Percentiles rank a stretch among this genome's conserved stretches.
Conservation (phyloP, 2,888 invertebrate species). For the Hedya salicella region DNA sequence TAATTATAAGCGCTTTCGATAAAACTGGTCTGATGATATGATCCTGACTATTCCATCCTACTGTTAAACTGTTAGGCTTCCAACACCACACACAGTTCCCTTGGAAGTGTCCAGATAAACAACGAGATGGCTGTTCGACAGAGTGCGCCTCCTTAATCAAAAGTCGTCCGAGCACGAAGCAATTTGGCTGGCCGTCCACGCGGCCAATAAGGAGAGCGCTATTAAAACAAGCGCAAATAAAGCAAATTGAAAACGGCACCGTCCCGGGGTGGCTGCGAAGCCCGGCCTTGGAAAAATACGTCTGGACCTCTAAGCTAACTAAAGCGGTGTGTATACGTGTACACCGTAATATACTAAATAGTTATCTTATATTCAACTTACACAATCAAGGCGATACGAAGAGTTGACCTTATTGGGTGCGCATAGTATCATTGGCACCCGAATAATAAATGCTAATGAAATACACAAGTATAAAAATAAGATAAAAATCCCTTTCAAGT, state of each 20-base stretch:
- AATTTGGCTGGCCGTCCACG: slow-evolving; percentile 78
- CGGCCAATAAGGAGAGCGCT: slow-evolving; percentile 81
- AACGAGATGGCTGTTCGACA: slow-evolving; percentile 60
- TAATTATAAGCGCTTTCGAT: no score
- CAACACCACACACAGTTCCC: neutral
- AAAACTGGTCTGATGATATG: no score
- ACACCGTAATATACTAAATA: neutral
- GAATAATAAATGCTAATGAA: no score
- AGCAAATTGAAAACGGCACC: slow-evolving; percentile 83
- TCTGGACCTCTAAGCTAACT: slow-evolving; percentile 29
- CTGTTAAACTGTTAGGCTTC: neutral
- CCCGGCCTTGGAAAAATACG: slow-evolving; percentile 44
- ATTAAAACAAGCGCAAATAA: slow-evolving; percentile 85
- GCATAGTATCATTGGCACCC: no score
- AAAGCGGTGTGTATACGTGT: neutral
- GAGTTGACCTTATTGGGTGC: no score
- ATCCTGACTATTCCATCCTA: neutral
- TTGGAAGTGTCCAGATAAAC: slow-evolving; percentile 31
- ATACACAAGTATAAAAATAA: no score
- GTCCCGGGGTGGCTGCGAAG: slow-evolving; percentile 58
- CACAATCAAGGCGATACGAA: neutral
- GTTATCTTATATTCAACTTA: no score
- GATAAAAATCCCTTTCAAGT: no score
- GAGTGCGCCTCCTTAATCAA: slow-evolving; percentile 75
- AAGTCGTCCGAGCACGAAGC: slow-evolving; percentile 82